These are phyloP conservation scores for Xanthorhoe spadicearia DNA, from an alignment of 2,888 invertebrate genomes.

Conservation along the genomic window DNA sequence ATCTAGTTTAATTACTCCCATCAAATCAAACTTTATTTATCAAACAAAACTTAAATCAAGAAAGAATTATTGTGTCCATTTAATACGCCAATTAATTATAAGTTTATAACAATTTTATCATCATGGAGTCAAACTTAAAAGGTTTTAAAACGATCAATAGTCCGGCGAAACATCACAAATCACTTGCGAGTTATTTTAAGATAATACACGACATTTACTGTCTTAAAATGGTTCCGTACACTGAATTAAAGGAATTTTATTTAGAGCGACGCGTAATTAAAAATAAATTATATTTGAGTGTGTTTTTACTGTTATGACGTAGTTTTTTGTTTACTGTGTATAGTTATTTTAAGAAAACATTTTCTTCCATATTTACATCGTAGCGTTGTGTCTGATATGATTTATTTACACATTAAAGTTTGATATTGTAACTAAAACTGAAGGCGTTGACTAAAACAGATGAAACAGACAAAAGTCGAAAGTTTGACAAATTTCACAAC, in stretches of 20 bases:
- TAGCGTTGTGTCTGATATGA: too few relatives aligned
- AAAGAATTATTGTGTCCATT: slow-evolving; percentile 53
- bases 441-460: too few relatives aligned
- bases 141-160: slow-evolving; percentile 79
- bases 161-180: slow-evolving; percentile 69
- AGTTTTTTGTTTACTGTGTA: too few relatives aligned
- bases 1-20: slow-evolving; percentile 3
- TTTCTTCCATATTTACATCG: too few relatives aligned
- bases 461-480: too few relatives aligned
- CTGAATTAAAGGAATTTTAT: background rate
- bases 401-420: too few relatives aligned
- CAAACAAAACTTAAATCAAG: slow-evolving; percentile 24
- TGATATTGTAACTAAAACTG: too few relatives aligned
- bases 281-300: too few relatives aligned
- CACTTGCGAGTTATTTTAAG: slow-evolving; percentile 52
- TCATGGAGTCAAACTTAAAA: slow-evolving; percentile 68
- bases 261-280: too few relatives aligned
- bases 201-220: slow-evolving; percentile 34
- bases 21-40: slow-evolving; percentile 7
- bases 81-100: slow-evolving; percentile 77
- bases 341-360: too few relatives aligned
- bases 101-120: slow-evolving; percentile 74
- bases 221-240: slow-evolving; percentile 48
- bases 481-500: too few relatives aligned
- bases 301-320: too few relatives aligned